Evolutionary conservation across 1,140 invertebrate species (phyloP), one percentile per base, ranked within the genome.

Genomic region (Drosophila pandora): DNA sequence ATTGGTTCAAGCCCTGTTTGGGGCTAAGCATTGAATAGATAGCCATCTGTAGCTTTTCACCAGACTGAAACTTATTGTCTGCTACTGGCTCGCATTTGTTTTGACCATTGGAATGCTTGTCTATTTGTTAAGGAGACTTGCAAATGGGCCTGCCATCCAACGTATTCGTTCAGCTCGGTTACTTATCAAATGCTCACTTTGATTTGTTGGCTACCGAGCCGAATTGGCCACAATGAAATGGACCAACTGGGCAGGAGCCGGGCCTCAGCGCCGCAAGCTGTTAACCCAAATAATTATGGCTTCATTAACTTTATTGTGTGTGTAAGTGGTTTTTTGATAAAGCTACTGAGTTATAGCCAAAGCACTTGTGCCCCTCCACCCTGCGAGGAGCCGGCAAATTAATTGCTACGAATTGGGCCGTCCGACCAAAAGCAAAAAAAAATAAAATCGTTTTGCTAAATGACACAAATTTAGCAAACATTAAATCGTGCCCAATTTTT

Each of bases 231-330:
- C 74, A 78, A 75, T 78, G 48, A 71, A 75, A 53, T 64, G 58
- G 84, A 63, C 32, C 54, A 70, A 71, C 30, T 41, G 23, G 22
- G 30, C 21, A 28, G 59, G 25, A 45, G 28, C 60, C 55, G 45
- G 52, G 34, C 25, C 57, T 59, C 25, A 45, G 21, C 53, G 75
- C 79, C 72, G 71, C 79, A 88, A 88, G 83, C 83, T 88, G 83
- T 88, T 88, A 89, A 88, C 83, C 83, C 83, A 88, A 88, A 88
- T 88, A 88, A 88, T 88, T 88, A 88, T 84, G 79, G 83, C 83
- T 88, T 88, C 83, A 88, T 88, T 88, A 88, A 88, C 63, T 88
- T 88, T 74, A 88, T 88, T 88, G 83, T 88, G 78, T 87, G 83
- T 87, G 83, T 83, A 82, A 85, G 82, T 85, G 82, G 82, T 87